Percentiles rank a stretch among this genome's conserved stretches.
Conservation (phyloP, 2,113 vertebrate genomes). For the Eleginops maclovinus region DNA sequence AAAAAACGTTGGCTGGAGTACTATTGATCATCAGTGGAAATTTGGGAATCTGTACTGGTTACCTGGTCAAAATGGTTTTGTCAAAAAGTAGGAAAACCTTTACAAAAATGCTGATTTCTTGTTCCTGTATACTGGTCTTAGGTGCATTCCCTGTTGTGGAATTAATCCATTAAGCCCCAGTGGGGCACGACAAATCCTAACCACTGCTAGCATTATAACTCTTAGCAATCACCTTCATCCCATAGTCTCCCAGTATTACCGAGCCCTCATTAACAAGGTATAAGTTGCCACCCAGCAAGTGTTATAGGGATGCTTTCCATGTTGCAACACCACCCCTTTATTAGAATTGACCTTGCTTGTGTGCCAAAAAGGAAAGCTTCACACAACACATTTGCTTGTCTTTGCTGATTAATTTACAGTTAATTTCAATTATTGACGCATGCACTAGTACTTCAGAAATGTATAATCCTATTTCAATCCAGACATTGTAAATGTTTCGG, state of each 20-base stretch:
- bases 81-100: slow-evolving; percentile 13
- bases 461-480: background rate
- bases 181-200: slow-evolving; percentile 54
- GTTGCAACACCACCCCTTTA: slow-evolving; percentile 5
- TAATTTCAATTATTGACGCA: background rate
- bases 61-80: background rate
- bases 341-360: slow-evolving; percentile 11
- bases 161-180: slow-evolving; percentile 65
- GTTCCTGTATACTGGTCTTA: slow-evolving; percentile 29
- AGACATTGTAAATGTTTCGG: slow-evolving; percentile 11
- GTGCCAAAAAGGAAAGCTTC: background rate
- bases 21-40: slow-evolving; percentile 14
- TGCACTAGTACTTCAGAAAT: slow-evolving; percentile 21
- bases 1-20: background rate
- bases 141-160: slow-evolving; percentile 41
- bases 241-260: slow-evolving; percentile 14
- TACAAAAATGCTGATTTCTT: slow-evolving; percentile 30
- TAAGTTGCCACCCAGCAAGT: slow-evolving; percentile 25
- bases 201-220: slow-evolving; percentile 41
- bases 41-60: background rate
- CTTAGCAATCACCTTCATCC: slow-evolving; percentile 44
- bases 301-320: slow-evolving; percentile 9
- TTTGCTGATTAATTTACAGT: background rate
- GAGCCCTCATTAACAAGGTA: slow-evolving; percentile 29
- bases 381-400: background rate